These are phyloP conservation scores for Sturnira hondurensis DNA, from an alignment of 2,113 vertebrate genomes.

Conservation along the genomic window DNA sequence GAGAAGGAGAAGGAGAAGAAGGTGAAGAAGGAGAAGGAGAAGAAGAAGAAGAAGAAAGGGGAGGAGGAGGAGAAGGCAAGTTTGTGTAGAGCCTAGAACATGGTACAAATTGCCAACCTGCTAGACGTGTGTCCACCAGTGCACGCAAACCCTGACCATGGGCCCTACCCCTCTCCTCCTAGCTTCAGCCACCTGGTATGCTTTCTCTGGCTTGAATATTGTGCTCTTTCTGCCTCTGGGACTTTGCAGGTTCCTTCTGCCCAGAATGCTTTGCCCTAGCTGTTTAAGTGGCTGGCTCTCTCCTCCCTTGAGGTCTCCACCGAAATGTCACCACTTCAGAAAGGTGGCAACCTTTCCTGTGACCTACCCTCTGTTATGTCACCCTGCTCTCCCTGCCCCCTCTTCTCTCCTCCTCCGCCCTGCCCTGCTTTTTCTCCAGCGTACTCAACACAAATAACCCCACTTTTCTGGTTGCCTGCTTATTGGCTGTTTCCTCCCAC, in stretches of 20 bases:
- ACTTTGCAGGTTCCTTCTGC: background rate
- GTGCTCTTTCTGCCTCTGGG: background rate
- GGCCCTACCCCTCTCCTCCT: background rate
- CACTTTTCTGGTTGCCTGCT: background rate
- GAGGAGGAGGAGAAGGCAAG: background rate
- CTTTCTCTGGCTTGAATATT: background rate
- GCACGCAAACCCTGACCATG: background rate
- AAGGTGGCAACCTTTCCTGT: background rate
- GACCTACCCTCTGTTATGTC: background rate
- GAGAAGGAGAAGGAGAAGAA: no score
- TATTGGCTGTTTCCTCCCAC: background rate
- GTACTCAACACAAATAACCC: background rate
- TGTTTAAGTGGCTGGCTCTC: background rate
- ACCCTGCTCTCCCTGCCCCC: background rate
- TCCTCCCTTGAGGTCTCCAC: background rate
- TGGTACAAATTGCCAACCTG: accelerated
- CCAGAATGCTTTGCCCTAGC: background rate
- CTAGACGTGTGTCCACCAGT: background rate
- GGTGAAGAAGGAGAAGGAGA: no score
- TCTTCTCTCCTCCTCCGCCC: background rate
- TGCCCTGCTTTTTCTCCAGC: background rate
- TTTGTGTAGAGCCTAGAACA: background rate
- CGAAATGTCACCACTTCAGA: background rate
- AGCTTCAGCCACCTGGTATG: background rate
- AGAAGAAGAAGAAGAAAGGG: background rate